Evolutionary conservation across 2,888 invertebrate species (phyloP).

Genomic region (Harmothoe impar): DNA sequence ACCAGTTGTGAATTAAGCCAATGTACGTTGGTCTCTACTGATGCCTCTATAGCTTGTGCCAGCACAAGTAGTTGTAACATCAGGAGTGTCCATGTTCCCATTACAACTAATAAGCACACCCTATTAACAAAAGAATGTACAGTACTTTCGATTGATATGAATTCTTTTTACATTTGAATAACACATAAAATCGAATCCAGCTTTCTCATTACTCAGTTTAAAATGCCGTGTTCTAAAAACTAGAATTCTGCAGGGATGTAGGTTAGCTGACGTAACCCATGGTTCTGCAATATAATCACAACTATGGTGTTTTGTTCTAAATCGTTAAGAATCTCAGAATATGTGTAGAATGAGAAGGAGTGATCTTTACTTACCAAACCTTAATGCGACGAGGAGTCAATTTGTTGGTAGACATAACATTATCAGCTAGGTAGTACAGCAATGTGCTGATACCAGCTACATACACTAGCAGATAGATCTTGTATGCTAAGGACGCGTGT

Average conservation of each 20-base stretch:
- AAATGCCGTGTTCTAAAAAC: too few relatives aligned
- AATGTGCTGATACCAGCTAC: slow-evolving; percentile 73
- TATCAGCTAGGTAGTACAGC: slow-evolving; percentile 80
- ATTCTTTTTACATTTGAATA: too few relatives aligned
- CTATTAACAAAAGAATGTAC: slow-evolving; percentile 73
- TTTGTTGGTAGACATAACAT: slow-evolving; percentile 79
- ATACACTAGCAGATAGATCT: slow-evolving; percentile 75
- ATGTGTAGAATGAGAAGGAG: too few relatives aligned
- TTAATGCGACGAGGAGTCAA: slow-evolving; percentile 80
- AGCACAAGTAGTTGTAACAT: slow-evolving; percentile 73
- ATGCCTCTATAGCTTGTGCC: slow-evolving; percentile 76
- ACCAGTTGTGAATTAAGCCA: slow-evolving; percentile 75
- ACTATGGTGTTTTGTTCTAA: too few relatives aligned
- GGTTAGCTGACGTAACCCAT: too few relatives aligned
- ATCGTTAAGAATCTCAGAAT: too few relatives aligned
- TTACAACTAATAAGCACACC: slow-evolving; percentile 77
- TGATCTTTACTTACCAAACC: slow-evolving; percentile 77
- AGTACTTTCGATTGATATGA: too few relatives aligned
- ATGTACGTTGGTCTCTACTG: slow-evolving; percentile 75
- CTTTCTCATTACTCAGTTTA: too few relatives aligned
- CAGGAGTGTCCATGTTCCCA: slow-evolving; percentile 77
- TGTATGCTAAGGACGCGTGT: slow-evolving; percentile 68
- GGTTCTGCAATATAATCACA: too few relatives aligned
- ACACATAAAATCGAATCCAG: too few relatives aligned
- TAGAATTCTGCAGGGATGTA: too few relatives aligned